phyloP scores from a whole-genome alignment of 2,888 invertebrate species.

The Pecten maximus region DNA sequence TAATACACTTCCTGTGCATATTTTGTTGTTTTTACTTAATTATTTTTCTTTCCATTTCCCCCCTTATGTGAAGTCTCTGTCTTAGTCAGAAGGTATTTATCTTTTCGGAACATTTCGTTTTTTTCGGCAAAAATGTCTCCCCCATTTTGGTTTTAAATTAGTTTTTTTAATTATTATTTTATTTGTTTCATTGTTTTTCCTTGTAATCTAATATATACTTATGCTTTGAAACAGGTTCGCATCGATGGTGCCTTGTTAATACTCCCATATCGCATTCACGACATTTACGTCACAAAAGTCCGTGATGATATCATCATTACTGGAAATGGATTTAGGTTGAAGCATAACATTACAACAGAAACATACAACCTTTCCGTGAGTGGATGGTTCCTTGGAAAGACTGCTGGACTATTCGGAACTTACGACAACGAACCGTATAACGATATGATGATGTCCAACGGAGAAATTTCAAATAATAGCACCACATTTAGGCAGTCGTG shows the following conservation, averaged over 20 bases:
- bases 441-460: constrained; percentile 88
- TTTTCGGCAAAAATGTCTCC: no score
- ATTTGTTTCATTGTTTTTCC: no score
- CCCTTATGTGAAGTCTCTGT: no score
- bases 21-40: no score
- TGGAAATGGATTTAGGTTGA: constrained; percentile 83
- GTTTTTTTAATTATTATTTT: no score
- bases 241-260: constrained; percentile 87
- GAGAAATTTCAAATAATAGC: constrained; percentile 84
- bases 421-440: constrained; percentile 94
- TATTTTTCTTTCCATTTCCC: no score
- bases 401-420: constrained; percentile 93
- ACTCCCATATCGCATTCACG: constrained; percentile 85
- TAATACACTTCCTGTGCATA: no score
- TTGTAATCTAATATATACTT: no score
- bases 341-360: constrained; percentile 82
- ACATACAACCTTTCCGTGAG: constrained; percentile 85
- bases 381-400: constrained; percentile 94
- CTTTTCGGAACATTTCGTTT: no score
- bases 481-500: constrained; percentile 90
- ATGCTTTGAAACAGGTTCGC: constrained; percentile 56
- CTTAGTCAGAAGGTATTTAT: no score
- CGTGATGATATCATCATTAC: constrained; percentile 79
- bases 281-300: constrained; percentile 77
- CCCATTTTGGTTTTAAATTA: no score